phyloP scores from a whole-genome alignment of 2,113 vertebrate genomes.

The Chlamydotis undulata region DNA sequence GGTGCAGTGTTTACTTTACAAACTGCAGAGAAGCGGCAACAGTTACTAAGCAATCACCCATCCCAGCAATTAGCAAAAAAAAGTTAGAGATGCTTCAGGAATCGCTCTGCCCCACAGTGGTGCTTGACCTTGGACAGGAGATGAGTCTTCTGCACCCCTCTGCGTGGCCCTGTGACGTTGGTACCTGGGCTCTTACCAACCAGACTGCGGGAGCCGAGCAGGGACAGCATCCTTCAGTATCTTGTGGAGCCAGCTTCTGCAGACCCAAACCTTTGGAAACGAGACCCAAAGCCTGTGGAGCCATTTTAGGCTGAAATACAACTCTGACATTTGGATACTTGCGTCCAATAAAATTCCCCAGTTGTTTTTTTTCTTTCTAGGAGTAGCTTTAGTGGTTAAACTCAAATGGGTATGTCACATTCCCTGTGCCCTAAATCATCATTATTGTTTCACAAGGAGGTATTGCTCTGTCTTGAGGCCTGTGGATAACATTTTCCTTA shows the following conservation, averaged over 20 bases:
- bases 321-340: background rate
- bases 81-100: background rate
- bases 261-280: background rate
- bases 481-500: background rate
- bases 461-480: background rate
- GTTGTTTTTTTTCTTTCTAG: background rate
- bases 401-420: background rate
- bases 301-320: background rate
- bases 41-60: background rate
- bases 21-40: background rate
- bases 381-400: background rate
- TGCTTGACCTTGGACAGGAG: background rate
- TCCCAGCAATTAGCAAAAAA: background rate
- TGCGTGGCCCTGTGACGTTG: too few species aligned
- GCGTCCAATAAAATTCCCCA: background rate
- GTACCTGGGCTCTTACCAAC: background rate
- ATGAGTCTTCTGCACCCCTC: background rate
- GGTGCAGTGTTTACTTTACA: slow-evolving; percentile 1
- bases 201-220: accelerated
- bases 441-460: background rate
- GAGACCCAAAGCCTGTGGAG: background rate
- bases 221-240: background rate
- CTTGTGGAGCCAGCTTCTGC: background rate
- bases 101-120: background rate
- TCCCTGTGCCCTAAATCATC: background rate